Conservation (phyloP, 1,140 invertebrate genomes). For the Saccostrea glomerata region DNA sequence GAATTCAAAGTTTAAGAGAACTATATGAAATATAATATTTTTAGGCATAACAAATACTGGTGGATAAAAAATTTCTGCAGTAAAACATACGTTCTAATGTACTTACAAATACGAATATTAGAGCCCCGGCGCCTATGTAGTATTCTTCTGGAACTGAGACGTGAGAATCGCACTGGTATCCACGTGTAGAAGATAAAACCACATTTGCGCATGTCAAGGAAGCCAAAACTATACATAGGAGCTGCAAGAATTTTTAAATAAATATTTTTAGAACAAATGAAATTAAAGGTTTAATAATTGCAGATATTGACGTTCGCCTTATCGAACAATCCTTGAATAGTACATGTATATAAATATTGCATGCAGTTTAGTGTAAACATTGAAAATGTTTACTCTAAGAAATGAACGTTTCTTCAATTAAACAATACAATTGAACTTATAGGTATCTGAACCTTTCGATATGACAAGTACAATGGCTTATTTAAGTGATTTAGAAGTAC, state of each 20-base stretch:
- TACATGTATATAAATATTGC: too few relatives aligned
- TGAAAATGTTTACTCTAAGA: too few relatives aligned
- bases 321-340: too few relatives aligned
- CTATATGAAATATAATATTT: neutral
- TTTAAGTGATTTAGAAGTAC: too few relatives aligned
- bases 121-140: neutral
- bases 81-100: too few relatives aligned
- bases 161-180: neutral
- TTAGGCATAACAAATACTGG: neutral
- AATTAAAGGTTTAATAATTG: neutral
- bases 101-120: constrained; percentile 12
- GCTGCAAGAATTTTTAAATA: neutral
- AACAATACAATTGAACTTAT: too few relatives aligned
- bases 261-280: neutral
- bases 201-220: neutral
- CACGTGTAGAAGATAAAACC: neutral
- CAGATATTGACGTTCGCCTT: neutral
- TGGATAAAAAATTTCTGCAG: neutral
- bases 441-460: too few relatives aligned
- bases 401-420: too few relatives aligned
- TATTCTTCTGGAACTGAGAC: neutral
- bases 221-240: neutral
- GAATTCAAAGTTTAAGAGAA: neutral
- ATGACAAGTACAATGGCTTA: too few relatives aligned
- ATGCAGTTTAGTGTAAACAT: too few relatives aligned